A percentile compares a stretch with the other conserved stretches of the same genome.
phyloP scores from a whole-genome alignment of 2,113 vertebrate species.

The Trogon surrucura region DNA sequence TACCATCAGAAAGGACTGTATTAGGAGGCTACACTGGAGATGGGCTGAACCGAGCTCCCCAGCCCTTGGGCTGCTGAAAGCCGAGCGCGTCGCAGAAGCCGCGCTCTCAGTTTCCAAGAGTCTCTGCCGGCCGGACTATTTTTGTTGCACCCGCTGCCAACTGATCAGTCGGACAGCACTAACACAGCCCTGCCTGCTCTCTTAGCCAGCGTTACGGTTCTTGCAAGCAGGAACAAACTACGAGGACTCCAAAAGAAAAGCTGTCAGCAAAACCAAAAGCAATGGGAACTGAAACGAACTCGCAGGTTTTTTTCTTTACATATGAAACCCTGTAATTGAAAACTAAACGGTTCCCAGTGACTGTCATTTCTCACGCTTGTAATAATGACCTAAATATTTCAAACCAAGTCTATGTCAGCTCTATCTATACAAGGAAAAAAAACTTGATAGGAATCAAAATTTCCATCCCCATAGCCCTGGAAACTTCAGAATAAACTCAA shows the following conservation, averaged over 20 bases:
- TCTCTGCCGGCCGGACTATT: background rate
- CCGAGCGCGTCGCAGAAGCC: background rate
- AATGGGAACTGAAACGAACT: background rate
- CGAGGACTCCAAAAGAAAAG: background rate
- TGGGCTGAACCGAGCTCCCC: background rate
- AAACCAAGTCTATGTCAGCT: background rate
- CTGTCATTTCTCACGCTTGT: background rate
- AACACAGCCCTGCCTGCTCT: background rate
- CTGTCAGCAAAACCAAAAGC: background rate
- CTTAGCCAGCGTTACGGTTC: background rate
- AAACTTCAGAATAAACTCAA: background rate
- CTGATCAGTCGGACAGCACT: background rate
- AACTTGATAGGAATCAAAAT: accelerated
- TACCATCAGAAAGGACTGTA: background rate
- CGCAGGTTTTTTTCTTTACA: background rate
- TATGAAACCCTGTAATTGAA: background rate
- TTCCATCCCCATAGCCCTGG: background rate
- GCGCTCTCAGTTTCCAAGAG: background rate
- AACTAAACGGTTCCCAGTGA: background rate
- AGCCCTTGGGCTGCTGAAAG: background rate
- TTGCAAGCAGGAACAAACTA: background rate
- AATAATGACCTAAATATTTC: background rate
- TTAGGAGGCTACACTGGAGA: background rate
- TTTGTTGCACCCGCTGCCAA: background rate
- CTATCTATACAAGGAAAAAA: background rate